Percentiles rank a stretch among this genome's conserved stretches.
Conservation (phyloP, 2,113 vertebrate species). For the Fukomys damarensis region DNA sequence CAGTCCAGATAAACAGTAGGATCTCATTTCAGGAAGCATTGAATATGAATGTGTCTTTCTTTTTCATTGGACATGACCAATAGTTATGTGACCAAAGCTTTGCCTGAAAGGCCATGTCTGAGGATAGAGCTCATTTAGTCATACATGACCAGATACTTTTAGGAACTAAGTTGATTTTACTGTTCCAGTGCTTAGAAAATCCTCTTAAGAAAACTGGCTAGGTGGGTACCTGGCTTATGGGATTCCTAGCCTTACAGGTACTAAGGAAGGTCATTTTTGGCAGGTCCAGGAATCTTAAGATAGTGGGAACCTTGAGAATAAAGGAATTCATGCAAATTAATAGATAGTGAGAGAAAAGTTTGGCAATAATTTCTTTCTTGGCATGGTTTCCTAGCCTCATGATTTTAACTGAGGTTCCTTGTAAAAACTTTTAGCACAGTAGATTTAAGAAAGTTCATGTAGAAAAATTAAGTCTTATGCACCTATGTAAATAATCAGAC, state of each 20-base stretch:
- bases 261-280: not conserved
- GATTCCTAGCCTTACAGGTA: not conserved
- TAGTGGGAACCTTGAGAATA: not conserved
- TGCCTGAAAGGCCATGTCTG: not conserved
- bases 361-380: not conserved
- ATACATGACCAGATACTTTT: not conserved
- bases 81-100: not conserved
- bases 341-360: not conserved
- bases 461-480: not conserved
- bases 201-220: not conserved
- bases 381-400: not conserved
- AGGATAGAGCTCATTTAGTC: not conserved
- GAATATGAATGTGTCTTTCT: not conserved
- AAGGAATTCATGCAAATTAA: not conserved
- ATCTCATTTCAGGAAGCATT: not conserved
- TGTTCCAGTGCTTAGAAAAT: not conserved
- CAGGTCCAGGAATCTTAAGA: not conserved
- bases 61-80: not conserved
- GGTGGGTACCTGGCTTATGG: not conserved
- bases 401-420: not conserved
- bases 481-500: not conserved
- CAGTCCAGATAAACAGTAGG: not conserved
- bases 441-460: not conserved
- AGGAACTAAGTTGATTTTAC: not conserved
- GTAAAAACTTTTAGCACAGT: not conserved